Conservation (phyloP, 2,797 vertebrate genomes). For the Hapalemur alaotrensis region DNA sequence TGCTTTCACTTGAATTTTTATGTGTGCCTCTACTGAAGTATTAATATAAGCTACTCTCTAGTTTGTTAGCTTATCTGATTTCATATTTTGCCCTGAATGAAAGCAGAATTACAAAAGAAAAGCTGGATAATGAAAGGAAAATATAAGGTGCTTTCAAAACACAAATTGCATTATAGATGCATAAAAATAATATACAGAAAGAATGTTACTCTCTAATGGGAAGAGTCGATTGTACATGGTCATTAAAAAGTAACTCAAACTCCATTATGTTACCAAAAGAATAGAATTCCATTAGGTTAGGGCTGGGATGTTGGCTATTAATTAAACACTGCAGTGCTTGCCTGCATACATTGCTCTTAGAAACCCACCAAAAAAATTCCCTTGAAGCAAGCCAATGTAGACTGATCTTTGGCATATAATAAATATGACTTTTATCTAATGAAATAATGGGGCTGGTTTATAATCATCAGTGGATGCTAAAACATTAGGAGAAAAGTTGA, state of each 20-base stretch:
- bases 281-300: constrained; percentile 28
- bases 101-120: constrained; percentile 46
- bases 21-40: neutral
- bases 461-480: neutral
- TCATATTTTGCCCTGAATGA: neutral
- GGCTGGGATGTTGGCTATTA: neutral
- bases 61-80: constrained; percentile 17
- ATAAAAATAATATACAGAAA: constrained; percentile 43
- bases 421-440: constrained; percentile 51
- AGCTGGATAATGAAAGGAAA: constrained; percentile 45
- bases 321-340: constrained; percentile 19
- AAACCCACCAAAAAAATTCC: neutral
- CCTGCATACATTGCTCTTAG: neutral
- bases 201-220: constrained; percentile 19
- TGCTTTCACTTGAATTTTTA: constrained; percentile 40
- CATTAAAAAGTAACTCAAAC: constrained; percentile 65
- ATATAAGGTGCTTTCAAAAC: constrained; percentile 56
- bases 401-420: constrained; percentile 16
- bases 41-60: neutral
- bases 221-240: constrained; percentile 35
- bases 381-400: neutral
- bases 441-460: neutral
- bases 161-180: constrained; percentile 54
- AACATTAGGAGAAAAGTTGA: neutral
- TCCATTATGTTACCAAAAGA: constrained; percentile 55